Evolutionary conservation across 1,140 invertebrate species (phyloP), one percentile per base, ranked within the genome.

Genomic region (Tetragonula clypearis): DNA sequence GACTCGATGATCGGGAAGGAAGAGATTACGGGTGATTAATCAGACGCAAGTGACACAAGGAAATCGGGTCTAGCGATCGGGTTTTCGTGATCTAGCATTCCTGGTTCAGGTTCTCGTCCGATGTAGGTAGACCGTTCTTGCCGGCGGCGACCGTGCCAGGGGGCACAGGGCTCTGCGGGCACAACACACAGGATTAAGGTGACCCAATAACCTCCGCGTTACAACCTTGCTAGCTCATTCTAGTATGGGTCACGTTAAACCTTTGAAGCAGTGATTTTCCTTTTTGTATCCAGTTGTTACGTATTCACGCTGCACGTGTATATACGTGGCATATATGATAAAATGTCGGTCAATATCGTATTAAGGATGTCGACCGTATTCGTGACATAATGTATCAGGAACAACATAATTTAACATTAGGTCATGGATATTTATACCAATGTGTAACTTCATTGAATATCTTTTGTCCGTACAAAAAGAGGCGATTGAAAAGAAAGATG

Each of bases 51-150:
- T 87, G 88, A 87, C 75, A 90, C 75, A 90, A 76, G 86, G 80
- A 80, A 87, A 90, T 80, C 86, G 86, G 76, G 68, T 86, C 72
- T 88, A 88, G 83, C 87, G 81, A 75, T 82, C 62, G 82, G 82
- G 69, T 75, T 90, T 79, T 87, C 81, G 86, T 87, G 81, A 90
- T 86, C 93, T 95, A 95, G 93, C 95, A 95, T 92, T 96, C 95
- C 93, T 95, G 95, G 94, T 97, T 97, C 94, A 97, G 95, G 95
- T 97, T 97, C 93, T 97, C 96, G 93, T 97, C 96, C 88, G 96
- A 96, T 90, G 96, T 95, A 85, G 96, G 92, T 85, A 94, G 93
- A 78, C 91, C 93, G 95, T 95, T 96, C 95, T 95, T 96, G 95
- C 92, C 95, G 89, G 92, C 94, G 94, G 87, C 94, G 94, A 93